Evolutionary conservation across 2,113 vertebrate genomes (phyloP).

Genomic region (Trogon surrucura): DNA sequence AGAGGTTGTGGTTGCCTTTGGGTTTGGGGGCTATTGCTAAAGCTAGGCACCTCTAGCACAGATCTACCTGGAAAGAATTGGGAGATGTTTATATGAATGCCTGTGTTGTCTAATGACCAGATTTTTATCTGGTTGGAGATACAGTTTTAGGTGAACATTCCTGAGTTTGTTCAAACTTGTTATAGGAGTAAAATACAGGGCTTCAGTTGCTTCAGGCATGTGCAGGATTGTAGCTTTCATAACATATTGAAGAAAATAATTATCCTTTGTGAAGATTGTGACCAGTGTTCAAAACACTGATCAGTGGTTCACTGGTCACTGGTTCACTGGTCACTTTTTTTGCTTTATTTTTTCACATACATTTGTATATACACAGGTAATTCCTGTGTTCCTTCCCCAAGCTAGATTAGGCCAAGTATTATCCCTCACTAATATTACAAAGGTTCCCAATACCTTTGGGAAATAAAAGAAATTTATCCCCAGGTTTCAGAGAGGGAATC

Average conservation of each 20-base stretch:
- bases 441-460: background rate
- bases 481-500: background rate
- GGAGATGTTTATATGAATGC: background rate
- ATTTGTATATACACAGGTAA: background rate
- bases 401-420: background rate
- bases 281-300: background rate
- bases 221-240: background rate
- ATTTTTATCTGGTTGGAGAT: background rate
- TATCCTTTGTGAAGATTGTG: background rate
- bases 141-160: constrained; percentile 16
- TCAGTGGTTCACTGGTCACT: too few species aligned
- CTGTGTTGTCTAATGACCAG: background rate
- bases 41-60: background rate
- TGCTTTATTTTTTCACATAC: background rate
- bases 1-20: background rate
- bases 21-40: background rate
- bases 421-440: background rate
- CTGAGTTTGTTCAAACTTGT: constrained; percentile 31
- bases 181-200: background rate
- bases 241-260: background rate
- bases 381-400: background rate
- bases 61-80: background rate
- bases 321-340: background rate
- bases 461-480: background rate
- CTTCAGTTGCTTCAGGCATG: background rate